These are phyloP conservation scores for Pseudotriccus pelzelni DNA, from an alignment of 2,797 vertebrate genomes.

Conservation along the genomic window DNA sequence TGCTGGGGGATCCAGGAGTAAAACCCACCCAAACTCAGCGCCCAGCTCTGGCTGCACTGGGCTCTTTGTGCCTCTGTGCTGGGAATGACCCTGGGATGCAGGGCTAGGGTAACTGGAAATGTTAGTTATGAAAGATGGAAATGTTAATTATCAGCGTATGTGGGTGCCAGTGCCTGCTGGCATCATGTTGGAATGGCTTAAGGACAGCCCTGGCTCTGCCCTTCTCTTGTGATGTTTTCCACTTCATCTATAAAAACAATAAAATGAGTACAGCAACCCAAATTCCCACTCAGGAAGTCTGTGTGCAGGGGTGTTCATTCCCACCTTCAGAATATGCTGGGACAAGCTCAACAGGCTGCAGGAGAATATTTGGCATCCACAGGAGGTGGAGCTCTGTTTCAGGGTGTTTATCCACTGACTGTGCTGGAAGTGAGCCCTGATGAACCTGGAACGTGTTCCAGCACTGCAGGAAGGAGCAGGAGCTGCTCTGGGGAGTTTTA, in stretches of 20 bases:
- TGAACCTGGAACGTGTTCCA: background rate
- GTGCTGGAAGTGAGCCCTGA: background rate
- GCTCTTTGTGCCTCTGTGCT: background rate
- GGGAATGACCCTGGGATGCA: fast-evolving
- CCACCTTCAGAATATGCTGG: background rate
- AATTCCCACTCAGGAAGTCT: background rate
- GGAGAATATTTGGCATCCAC: background rate
- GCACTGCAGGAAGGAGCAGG: background rate
- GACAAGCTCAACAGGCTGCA: background rate
- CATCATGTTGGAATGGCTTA: fast-evolving
- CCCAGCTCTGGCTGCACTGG: background rate
- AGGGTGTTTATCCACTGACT: background rate
- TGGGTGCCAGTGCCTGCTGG: background rate
- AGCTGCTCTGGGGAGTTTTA: background rate
- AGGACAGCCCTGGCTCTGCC: background rate
- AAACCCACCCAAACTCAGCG: background rate
- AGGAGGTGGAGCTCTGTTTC: background rate
- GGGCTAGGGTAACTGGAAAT: background rate
- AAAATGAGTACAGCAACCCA: background rate
- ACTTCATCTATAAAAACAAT: background rate
- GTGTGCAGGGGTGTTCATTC: background rate
- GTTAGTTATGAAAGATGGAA: background rate
- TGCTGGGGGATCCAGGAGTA: background rate
- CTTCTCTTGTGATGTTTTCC: background rate
- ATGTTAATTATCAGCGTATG: background rate